Percentiles rank a stretch among this genome's conserved stretches.
Evolutionary conservation across 2,113 vertebrate genomes (phyloP).

Genomic region (Salminus brasiliensis): DNA sequence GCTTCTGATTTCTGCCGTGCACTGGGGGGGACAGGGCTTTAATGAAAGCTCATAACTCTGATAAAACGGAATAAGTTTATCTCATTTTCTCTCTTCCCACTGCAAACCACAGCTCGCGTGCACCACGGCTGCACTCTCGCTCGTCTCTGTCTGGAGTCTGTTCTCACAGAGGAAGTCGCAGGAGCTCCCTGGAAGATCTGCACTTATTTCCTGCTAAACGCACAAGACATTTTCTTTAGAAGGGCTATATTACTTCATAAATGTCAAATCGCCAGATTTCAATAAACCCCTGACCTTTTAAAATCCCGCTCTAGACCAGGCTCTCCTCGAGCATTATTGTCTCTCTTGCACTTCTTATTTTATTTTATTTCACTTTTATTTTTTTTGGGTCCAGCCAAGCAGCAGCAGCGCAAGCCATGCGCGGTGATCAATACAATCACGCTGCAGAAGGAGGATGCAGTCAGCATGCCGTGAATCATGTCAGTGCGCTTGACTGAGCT

Average conservation of each 20-base stretch:
- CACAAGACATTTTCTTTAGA: constrained; percentile 19
- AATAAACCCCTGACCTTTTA: constrained; percentile 52
- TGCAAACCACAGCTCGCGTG: background rate
- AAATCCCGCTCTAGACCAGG: constrained; percentile 21
- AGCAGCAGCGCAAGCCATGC: constrained; percentile 25
- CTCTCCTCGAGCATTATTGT: constrained; percentile 38
- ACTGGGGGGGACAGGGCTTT: constrained; percentile 7
- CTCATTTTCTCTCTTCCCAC: background rate
- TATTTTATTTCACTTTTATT: background rate
- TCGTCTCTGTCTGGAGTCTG: background rate
- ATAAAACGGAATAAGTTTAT: constrained; percentile 22
- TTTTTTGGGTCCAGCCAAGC: constrained; percentile 38
- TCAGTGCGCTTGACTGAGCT: constrained; percentile 26
- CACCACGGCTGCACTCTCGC: background rate
- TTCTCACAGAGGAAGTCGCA: background rate
- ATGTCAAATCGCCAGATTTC: constrained; percentile 52
- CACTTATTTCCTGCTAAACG: constrained; percentile 19
- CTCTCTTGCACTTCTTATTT: constrained; percentile 43
- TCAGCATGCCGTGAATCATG: constrained; percentile 35
- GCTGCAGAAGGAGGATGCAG: constrained; percentile 24
- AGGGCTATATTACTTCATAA: constrained; percentile 48
- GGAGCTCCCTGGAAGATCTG: background rate
- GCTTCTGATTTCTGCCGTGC: background rate
- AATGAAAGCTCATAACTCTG: constrained; percentile 33
- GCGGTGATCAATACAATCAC: constrained; percentile 22